These are phyloP conservation scores for Puntigrus tetrazona DNA, from an alignment of 2,113 vertebrate genomes.

Conservation along the genomic window DNA sequence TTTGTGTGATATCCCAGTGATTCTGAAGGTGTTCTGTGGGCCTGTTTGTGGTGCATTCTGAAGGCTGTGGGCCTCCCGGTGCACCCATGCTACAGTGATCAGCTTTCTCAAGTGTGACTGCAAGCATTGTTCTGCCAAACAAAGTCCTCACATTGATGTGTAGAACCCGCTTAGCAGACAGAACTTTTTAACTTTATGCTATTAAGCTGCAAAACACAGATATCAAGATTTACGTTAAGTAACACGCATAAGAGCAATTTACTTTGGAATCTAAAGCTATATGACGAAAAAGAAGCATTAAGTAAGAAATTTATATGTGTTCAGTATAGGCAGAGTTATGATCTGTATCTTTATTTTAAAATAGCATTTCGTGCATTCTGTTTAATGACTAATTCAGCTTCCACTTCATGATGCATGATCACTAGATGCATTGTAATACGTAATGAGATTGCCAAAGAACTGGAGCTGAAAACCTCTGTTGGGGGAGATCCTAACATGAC, in stretches of 20 bases:
- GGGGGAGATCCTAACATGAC: conserved; percentile 81
- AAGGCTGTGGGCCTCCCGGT: conserved; percentile 78
- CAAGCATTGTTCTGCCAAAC: conserved; percentile 89
- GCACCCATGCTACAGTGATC: conserved; percentile 79
- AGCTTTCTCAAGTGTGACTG: conserved; percentile 86
- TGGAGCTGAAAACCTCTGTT: conserved; percentile 62
- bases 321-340: background rate
- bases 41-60: too few species aligned
- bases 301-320: too few species aligned
- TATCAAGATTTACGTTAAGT: conserved; percentile 34
- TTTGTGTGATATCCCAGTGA: conserved; percentile 76
- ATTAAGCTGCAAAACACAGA: conserved; percentile 38
- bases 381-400: background rate
- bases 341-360: background rate
- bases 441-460: conserved; percentile 15
- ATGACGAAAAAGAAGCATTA: background rate
- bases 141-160: conserved; percentile 92
- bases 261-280: background rate
- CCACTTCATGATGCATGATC: background rate
- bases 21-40: too few species aligned
- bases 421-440: background rate
- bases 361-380: background rate
- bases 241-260: background rate
- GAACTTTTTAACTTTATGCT: conserved; percentile 35
- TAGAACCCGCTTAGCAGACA: conserved; percentile 55